Evolutionary conservation across 2,888 invertebrate genomes (phyloP), one percentile per base, ranked within the genome.

Genomic region (Schizaphis graminum): DNA sequence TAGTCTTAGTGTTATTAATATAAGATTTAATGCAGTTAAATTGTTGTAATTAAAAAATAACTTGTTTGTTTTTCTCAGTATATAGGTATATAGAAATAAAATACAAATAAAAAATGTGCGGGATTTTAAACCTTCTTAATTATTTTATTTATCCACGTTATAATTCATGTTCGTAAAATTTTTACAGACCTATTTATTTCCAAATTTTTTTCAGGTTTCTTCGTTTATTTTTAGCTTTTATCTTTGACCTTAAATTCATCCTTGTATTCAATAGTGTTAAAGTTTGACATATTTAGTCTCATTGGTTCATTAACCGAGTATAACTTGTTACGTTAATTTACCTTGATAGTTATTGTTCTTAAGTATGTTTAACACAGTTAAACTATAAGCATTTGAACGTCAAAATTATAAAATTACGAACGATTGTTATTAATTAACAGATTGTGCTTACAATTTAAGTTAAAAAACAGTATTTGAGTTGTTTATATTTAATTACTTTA

Each of bases 201-300:
- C 41, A 77, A 47, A 41, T 84, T 84, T 84, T 67, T 91, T 41
- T 56, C 86, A 61, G 26, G 91, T 85, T 91, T 85, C n/a, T 92
- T 92, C 35, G 41, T 21, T 61, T 61, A 13, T 47, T 61, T 92
- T 49, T 49, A 26, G 53, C 41, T 28, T 3, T 49, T 28, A 88
- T 92, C 87, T 67, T 67, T 67, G 92, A 88, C 87, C 92, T 88
- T 92, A 87, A 92, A 88, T 92, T 49, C 67, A 49, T 88, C 92
- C 87, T 92, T 92, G 92, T 67, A 67, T 92, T 41, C 61, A 35
- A 92, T 67, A 92, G 10, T 16, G 28, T 87, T 49, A 47, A 24
- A 28, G 85, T n/a, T 57, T 0, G 11, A 44, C 35, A 16, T 87
- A 35, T 53, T 24, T 87, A 92, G 57, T 88, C 28, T 67, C 87